These are phyloP conservation scores for Umimayanthus kanabou DNA, from an alignment of 92 coral and sea anemone species.

Conservation along the genomic window DNA sequence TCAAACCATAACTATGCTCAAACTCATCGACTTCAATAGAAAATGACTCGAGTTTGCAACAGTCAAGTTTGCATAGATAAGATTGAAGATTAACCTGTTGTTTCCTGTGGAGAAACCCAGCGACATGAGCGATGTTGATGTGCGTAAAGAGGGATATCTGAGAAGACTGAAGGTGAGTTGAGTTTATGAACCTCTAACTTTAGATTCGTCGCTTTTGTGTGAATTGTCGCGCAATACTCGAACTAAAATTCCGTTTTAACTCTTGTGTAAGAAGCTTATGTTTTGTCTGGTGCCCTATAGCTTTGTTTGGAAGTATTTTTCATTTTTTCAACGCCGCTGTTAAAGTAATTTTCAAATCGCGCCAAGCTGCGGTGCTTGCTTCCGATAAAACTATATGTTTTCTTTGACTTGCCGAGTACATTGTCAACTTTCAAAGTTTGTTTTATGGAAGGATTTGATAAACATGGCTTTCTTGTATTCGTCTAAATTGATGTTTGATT, in stretches of 20 bases:
- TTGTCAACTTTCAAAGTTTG: constrained; percentile 22
- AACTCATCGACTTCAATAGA: neutral
- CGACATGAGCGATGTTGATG: constrained; percentile 68
- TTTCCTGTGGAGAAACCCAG: constrained; percentile 4
- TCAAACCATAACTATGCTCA: no score
- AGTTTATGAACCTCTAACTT: neutral
- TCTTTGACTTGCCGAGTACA: constrained; percentile 30
- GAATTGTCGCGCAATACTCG: constrained; percentile 9
- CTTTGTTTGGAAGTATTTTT: neutral
- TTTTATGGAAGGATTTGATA: constrained; percentile 1
- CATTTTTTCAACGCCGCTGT: neutral
- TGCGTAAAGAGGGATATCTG: constrained; percentile 82
- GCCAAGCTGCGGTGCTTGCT: neutral
- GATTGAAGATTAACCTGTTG: neutral
- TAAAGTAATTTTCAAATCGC: neutral
- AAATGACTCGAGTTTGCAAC: neutral
- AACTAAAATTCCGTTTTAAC: constrained; percentile 8
- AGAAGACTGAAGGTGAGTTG: constrained; percentile 79
- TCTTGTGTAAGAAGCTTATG: neutral
- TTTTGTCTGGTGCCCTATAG: neutral
- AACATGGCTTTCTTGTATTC: neutral
- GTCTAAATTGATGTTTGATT: neutral
- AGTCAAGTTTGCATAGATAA: constrained; percentile 18
- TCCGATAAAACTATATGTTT: neutral
- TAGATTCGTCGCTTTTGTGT: neutral